Evolutionary conservation across 2,113 vertebrate genomes (phyloP), one percentile per base, ranked within the genome.

Genomic region (Pyxicephalus adspersus): DNA sequence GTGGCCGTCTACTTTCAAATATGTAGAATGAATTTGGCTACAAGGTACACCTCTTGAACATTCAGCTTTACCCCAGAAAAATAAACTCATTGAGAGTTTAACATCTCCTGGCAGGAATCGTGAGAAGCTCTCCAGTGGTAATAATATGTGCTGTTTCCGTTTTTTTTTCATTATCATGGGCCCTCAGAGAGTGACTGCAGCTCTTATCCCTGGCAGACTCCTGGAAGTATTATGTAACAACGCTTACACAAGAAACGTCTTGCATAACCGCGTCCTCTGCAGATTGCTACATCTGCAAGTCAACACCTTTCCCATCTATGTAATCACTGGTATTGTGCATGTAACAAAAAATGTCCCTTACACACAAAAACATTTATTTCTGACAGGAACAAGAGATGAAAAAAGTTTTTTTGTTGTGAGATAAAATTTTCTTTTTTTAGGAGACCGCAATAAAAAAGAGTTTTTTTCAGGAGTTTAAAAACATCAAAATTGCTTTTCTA

Each of bases 181-280:
- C 34, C 66, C 58, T 19, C n/a, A 9, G 38, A 26, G 31, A 50
- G 18, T 6, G 38, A 5, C 9, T 20, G 17, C 54, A 2, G 54
- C 2, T 25, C 67, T 70, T 13, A 51, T 34, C 54, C 26, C 6
- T 1, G 54, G 25, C 34, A 1, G 26, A 1, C 31, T 28, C 57
- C 9, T 28, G 20, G 38, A 25, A 52, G 19, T 29, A 52, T 77
- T 77, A 25, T 54, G 29, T 66, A 66, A 66, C 3, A 18, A 15
- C 26, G 16, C 4, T 51, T 77, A 77, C 51, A 77, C 64, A 77
- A 54, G 45, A 64, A 2, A 23, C 4, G 31, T 16, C 26, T 77
- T 77, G 38, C 50, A 51, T 55, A 77, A 77, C 64, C 19, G 28
- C 18, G 28, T 34, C 2, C 64, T 65, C 45, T 19, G 4, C 17